phyloP scores from a whole-genome alignment of 2,797 vertebrate species.

The Alcedo quadribrachys region DNA sequence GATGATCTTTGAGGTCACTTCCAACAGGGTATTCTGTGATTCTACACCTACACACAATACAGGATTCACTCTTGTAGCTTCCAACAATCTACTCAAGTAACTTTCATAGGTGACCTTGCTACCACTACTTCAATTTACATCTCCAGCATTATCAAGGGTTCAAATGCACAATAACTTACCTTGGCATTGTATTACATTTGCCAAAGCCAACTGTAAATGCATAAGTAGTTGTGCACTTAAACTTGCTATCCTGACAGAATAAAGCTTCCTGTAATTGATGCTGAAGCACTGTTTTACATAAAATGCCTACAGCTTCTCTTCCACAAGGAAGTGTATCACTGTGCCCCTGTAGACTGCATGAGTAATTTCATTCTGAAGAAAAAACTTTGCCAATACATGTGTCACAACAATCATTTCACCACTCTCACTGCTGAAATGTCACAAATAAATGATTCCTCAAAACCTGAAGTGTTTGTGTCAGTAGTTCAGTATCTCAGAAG shows the following conservation, averaged over 20 bases:
- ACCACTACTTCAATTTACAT: not conserved
- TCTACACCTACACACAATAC: not conserved
- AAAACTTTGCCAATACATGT: not conserved
- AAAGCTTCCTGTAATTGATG: not conserved
- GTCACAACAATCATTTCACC: not conserved
- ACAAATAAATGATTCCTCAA: constrained; percentile 23
- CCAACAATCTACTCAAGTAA: not conserved
- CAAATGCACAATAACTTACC: not conserved
- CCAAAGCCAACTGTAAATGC: not conserved
- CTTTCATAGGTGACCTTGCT: not conserved
- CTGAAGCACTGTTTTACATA: not conserved
- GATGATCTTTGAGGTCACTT: not conserved
- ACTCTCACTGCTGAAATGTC: not conserved
- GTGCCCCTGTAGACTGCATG: not conserved
- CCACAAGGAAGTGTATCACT: not conserved
- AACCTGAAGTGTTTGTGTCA: not conserved
- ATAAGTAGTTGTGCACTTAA: not conserved
- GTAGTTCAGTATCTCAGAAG: not conserved
- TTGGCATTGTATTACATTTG: not conserved
- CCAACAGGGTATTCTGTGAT: not conserved
- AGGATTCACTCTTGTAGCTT: not conserved
- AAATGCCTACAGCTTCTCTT: not conserved
- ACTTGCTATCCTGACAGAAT: not conserved
- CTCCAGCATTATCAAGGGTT: not conserved
- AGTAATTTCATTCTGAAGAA: not conserved